phyloP scores from a whole-genome alignment of 2,888 invertebrate genomes.

The Prionchulus punctatus region DNA sequence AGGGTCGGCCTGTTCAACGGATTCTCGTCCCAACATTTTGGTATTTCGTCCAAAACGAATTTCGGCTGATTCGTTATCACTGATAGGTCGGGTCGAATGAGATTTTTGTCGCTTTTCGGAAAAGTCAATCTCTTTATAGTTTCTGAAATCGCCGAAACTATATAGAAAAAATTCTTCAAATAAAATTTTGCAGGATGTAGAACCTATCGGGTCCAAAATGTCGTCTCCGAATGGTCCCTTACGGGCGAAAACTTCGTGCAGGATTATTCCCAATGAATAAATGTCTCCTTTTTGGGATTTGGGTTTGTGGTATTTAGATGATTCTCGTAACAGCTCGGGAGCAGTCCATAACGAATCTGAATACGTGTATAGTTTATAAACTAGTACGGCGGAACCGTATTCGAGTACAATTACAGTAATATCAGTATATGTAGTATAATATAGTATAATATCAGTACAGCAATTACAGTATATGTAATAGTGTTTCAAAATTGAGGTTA shows the following conservation, averaged over 20 bases:
- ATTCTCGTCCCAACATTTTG: neutral
- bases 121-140: neutral
- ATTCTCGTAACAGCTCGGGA: neutral
- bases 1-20: neutral
- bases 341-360: neutral
- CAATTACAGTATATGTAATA: no score
- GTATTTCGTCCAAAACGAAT: neutral
- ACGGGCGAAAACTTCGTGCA: constrained; percentile 47
- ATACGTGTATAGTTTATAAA: no score
- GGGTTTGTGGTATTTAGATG: neutral
- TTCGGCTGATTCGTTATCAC: neutral
- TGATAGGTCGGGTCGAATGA: neutral
- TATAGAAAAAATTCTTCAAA: no score
- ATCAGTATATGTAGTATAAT: no score
- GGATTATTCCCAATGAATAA: constrained; percentile 44
- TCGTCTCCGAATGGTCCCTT: constrained; percentile 38
- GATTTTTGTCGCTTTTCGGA: no score
- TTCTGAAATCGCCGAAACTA: constrained; percentile 12
- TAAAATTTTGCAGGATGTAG: no score
- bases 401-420: no score
- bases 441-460: no score
- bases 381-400: no score
- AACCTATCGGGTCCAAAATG: constrained; percentile 47
- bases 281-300: neutral
- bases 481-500: no score